Base-by-base conservation (phyloP, 1,140 invertebrate species). In the Batillaria attramentaria region DNA sequence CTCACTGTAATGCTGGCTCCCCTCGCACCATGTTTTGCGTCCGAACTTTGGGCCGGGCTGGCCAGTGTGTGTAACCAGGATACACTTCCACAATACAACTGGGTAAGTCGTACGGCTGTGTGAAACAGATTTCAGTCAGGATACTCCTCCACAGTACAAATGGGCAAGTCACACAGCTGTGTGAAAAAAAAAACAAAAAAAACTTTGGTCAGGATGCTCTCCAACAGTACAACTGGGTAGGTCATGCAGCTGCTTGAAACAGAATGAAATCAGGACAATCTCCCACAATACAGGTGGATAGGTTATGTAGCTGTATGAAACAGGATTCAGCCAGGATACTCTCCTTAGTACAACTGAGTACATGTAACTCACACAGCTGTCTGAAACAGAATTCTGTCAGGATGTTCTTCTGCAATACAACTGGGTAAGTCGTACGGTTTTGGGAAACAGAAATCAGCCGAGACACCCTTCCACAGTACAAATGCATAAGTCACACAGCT, bases 1-100 rank as follows among this genome's bases (percentile, higher is more conserved):
- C 93, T 96, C 84, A 93, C 98, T 68, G 95, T 98, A 76, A 95
- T 97, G 93, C 85, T 98, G 4, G 93, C 95, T 4, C 97, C 97
- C 0, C 92, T 98, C 81, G 94, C 95, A 6, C 97, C 97, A 13
- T 95, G 97, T 90, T 98, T 98, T 89, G 94, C 96, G 16, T 96
- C 95, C 1, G 96, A 98, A 91, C 91, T 98, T 42, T 99, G 97
- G 97, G 91, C 93, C 42, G 95, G 94, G 43, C 94, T 97, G 86
- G 87, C 93, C 31, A 92, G 92, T 1, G 79, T 82, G 35, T 80
- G 81, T n/a, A 54, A 50, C 20, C 68, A 83, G 41, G 31, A 73
- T n/a, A 60, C 62, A 13, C 69, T 75, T 66, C n/a, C 57, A 16
- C 18, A 42, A 46, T 83, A 80, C 70, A 16, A 65, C 28, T 85